phyloP scores from a whole-genome alignment of 2,888 invertebrate genomes.

The Melanargia galathea region DNA sequence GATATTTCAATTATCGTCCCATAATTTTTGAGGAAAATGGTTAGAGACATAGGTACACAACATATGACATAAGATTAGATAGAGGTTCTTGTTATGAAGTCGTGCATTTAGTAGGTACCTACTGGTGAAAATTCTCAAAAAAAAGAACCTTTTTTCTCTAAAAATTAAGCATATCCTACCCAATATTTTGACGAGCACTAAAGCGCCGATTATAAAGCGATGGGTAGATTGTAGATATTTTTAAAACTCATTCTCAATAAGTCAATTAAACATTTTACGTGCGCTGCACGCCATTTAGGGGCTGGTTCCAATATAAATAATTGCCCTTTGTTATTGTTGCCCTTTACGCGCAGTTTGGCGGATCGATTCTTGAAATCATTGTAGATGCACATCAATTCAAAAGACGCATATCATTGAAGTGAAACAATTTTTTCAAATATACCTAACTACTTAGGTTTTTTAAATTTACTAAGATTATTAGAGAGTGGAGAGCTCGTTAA shows the following conservation, averaged over 20 bases:
- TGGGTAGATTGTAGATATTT: constrained; percentile 65
- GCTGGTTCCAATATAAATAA: constrained; percentile 70
- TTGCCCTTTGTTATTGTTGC: constrained; percentile 71
- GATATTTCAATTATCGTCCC: no score
- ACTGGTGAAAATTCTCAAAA: no score
- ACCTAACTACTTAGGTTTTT: no score
- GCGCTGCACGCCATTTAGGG: constrained; percentile 74
- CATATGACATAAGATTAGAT: no score
- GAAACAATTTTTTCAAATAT: no score
- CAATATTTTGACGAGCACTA: constrained; percentile 23
- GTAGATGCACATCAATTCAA: constrained; percentile 27
- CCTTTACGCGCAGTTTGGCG: constrained; percentile 47
- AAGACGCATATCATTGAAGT: neutral
- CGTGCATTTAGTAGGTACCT: no score
- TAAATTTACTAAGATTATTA: no score
- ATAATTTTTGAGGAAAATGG: no score
- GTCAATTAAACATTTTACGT: constrained; percentile 78
- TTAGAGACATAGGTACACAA: no score
- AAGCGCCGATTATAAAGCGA: constrained; percentile 64
- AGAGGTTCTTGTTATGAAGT: no score
- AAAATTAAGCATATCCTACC: constrained; percentile 48
- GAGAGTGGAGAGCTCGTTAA: no score
- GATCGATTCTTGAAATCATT: constrained; percentile 39
- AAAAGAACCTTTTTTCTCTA: constrained; percentile 7
- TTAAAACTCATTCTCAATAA: constrained; percentile 79